Evolutionary conservation across 2,888 invertebrate genomes (phyloP).

Genomic region (Pelosia muscerda): DNA sequence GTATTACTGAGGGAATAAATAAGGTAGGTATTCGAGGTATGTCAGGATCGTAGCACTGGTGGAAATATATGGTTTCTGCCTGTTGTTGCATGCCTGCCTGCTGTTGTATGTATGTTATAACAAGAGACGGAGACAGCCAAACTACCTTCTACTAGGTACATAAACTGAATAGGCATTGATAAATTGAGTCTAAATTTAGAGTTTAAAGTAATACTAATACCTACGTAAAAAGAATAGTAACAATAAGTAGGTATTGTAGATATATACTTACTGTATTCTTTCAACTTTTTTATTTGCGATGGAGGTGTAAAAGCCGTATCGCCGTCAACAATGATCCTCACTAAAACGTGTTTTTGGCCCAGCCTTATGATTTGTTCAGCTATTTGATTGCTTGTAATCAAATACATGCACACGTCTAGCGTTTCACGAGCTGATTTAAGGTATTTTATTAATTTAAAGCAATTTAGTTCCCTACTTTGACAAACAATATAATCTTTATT

Average conservation of each 20-base stretch:
- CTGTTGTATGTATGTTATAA: too few relatives aligned
- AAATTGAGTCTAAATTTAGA: background rate
- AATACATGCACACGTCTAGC: slow-evolving; percentile 83
- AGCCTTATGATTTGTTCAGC: slow-evolving; percentile 80
- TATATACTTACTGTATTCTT: slow-evolving; percentile 78
- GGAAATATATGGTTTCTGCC: too few relatives aligned
- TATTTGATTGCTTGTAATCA: slow-evolving; percentile 82
- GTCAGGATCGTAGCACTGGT: too few relatives aligned
- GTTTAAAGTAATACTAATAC: too few relatives aligned
- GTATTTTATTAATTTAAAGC: slow-evolving; percentile 81
- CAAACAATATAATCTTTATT: slow-evolving; percentile 75
- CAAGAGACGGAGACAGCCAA: background rate
- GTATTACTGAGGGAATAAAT: too few relatives aligned
- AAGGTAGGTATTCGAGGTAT: too few relatives aligned
- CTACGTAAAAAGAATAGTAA: background rate
- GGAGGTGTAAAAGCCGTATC: slow-evolving; percentile 82
- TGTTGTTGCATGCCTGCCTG: too few relatives aligned
- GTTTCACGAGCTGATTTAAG: slow-evolving; percentile 83
- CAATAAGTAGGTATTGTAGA: background rate
- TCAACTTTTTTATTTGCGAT: slow-evolving; percentile 79
- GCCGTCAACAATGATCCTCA: slow-evolving; percentile 81
- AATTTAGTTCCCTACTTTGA: slow-evolving; percentile 80
- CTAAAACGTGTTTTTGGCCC: slow-evolving; percentile 80
- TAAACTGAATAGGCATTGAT: background rate
- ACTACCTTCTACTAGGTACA: background rate